phyloP scores from a whole-genome alignment of 2,797 vertebrate species.

The Argya squamiceps region DNA sequence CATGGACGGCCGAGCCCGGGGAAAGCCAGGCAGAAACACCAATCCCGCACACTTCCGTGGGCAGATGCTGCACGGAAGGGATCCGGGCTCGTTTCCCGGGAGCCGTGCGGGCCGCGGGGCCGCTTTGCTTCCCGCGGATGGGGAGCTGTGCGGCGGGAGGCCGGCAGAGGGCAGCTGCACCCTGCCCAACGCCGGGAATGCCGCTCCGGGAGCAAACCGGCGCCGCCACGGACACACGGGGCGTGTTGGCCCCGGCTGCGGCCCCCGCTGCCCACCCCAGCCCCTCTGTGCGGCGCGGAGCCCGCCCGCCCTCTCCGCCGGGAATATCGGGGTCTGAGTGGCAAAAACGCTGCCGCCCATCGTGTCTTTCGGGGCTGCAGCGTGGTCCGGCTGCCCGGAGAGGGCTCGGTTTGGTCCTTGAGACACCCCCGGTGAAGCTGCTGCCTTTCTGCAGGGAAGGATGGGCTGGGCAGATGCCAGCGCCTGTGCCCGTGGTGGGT shows the following conservation, averaged over 20 bases:
- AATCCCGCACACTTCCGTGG: rapidly evolving
- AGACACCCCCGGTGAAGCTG: neutral
- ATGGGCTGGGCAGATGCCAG: neutral
- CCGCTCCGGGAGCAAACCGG: neutral
- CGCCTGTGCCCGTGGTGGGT: rapidly evolving
- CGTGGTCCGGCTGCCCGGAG: rapidly evolving
- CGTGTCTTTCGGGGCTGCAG: rapidly evolving
- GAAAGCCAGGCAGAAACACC: neutral
- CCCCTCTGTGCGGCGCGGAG: neutral
- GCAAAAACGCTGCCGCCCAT: rapidly evolving
- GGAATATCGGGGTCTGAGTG: rapidly evolving
- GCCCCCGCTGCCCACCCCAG: neutral
- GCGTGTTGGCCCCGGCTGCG: neutral
- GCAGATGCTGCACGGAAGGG: neutral
- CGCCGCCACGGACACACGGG: neutral
- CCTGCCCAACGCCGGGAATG: conserved; percentile 1
- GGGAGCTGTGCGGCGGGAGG: neutral
- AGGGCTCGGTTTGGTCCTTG: neutral
- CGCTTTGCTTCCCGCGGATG: neutral
- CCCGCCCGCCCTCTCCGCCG: neutral
- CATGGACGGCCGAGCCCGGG: rapidly evolving
- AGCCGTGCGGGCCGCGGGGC: rapidly evolving
- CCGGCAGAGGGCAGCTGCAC: conserved; percentile 74
- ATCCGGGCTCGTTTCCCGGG: rapidly evolving
- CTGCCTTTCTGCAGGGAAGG: neutral